A percentile compares a stretch with the other conserved stretches of the same genome.
Conservation (phyloP, 1,140 invertebrate species). For the Reticulitermes speratus region DNA sequence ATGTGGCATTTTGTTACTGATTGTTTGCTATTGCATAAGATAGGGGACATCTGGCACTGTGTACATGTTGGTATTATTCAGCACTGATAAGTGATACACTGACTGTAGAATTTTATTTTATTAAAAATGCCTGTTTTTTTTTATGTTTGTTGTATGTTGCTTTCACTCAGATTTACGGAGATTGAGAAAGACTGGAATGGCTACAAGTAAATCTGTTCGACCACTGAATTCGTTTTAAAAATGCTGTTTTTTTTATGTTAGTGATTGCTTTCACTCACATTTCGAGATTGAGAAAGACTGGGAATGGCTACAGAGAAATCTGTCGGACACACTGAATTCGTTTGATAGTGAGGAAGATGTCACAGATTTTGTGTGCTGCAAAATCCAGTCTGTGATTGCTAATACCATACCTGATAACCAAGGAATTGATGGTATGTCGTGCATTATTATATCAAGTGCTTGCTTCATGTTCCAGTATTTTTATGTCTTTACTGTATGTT, state of each 20-base stretch:
- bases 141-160: conserved; percentile 73
- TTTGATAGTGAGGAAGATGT: conserved; percentile 95
- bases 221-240: conserved; percentile 72
- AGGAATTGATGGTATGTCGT: conserved; percentile 36
- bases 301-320: conserved; percentile 89
- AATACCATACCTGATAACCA: conserved; percentile 47
- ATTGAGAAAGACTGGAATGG: conserved; percentile 93
- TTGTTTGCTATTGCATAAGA: no score
- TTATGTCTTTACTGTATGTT: conserved; percentile 36
- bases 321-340: conserved; percentile 79
- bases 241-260: conserved; percentile 43
- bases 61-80: no score
- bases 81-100: no score
- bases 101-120: no score
- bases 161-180: conserved; percentile 77
- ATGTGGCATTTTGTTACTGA: no score
- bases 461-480: no score
- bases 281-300: conserved; percentile 88
- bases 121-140: background rate
- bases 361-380: conserved; percentile 93
- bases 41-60: no score
- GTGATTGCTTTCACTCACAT: conserved; percentile 81
- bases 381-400: conserved; percentile 91
- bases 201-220: conserved; percentile 82
- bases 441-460: no score